A percentile compares a stretch with the other conserved stretches of the same genome.
phyloP scores from a whole-genome alignment of 1,140 invertebrate species.

The Pachyrhynchus sulphureomaculatus region DNA sequence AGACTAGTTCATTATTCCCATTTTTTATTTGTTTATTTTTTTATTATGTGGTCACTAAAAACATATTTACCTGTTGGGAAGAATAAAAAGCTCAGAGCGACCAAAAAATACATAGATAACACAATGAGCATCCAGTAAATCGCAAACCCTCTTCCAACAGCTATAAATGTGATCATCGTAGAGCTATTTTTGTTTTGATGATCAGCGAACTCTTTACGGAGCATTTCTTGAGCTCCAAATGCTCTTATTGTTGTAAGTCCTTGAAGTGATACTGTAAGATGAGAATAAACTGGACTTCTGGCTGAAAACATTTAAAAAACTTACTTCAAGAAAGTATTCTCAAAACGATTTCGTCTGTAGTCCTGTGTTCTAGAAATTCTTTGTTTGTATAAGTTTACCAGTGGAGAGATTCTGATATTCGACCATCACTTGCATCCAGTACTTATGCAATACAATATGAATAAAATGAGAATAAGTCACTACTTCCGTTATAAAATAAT shows the following conservation, averaged over 20 bases:
- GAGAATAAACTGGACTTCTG: constrained; percentile 79
- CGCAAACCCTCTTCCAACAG: constrained; percentile 61
- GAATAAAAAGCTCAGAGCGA: constrained; percentile 59
- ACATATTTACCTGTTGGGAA: constrained; percentile 49
- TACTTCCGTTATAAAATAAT: too few relatives aligned
- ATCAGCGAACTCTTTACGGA: constrained; percentile 70
- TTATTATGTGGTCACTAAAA: too few relatives aligned
- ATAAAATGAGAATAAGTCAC: too few relatives aligned
- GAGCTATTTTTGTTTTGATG: constrained; percentile 60
- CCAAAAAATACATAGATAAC: constrained; percentile 62
- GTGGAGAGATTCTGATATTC: too few relatives aligned
- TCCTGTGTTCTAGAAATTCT: too few relatives aligned
- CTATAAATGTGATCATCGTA: constrained; percentile 65
- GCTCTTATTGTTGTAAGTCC: constrained; percentile 81
- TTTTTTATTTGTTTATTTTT: not conserved
- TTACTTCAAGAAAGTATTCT: too few relatives aligned
- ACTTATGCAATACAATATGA: too few relatives aligned
- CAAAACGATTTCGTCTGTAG: too few relatives aligned
- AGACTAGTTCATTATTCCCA: too few relatives aligned
- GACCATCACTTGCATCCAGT: too few relatives aligned
- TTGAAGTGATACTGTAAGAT: constrained; percentile 73
- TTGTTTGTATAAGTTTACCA: too few relatives aligned
- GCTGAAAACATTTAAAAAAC: constrained; percentile 51
- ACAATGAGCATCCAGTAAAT: constrained; percentile 68
- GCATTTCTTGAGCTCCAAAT: constrained; percentile 62